phyloP scores from a whole-genome alignment of 2,797 vertebrate genomes.

The Fistularia commersonii region DNA sequence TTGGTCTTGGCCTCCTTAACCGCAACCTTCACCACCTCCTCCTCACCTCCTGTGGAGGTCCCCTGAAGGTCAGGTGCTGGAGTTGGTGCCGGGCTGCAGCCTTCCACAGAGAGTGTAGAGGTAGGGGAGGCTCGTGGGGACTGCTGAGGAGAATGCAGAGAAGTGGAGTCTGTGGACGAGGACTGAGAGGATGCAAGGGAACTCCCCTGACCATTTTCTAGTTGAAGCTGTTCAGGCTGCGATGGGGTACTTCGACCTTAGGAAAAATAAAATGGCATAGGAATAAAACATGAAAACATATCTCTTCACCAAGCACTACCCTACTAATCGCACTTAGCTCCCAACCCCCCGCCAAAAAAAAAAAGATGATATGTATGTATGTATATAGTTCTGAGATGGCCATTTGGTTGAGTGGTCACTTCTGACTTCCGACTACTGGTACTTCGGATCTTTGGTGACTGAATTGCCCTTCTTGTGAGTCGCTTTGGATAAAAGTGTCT shows the following conservation, averaged over 20 bases:
- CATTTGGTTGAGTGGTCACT: too few relatives aligned
- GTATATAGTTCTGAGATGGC: too few relatives aligned
- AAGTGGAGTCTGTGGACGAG: constrained; percentile 39
- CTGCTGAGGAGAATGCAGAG: constrained; percentile 34
- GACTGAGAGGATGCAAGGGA: constrained; percentile 38
- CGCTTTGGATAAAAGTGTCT: too few relatives aligned
- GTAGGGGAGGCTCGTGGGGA: constrained; percentile 57
- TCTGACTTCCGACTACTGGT: too few relatives aligned
- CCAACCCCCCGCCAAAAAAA: too few relatives aligned
- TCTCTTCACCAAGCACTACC: too few relatives aligned
- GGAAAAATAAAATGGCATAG: constrained; percentile 2
- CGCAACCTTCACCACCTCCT: constrained; percentile 36
- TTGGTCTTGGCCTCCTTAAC: constrained; percentile 65
- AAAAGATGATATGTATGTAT: too few relatives aligned
- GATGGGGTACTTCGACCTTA: constrained; percentile 39
- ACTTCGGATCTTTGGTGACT: too few relatives aligned
- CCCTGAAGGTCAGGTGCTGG: constrained; percentile 27
- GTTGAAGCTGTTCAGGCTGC: constrained; percentile 13
- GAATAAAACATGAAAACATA: background rate
- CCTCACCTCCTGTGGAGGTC: constrained; percentile 45
- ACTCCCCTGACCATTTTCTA: constrained; percentile 48
- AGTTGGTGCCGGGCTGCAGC: constrained; percentile 22
- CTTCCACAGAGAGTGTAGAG: constrained; percentile 54
- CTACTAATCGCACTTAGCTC: too few relatives aligned
- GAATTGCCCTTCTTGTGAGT: too few relatives aligned